Base-by-base conservation (phyloP, 2,113 vertebrate genomes). In the Notechis scutatus region DNA sequence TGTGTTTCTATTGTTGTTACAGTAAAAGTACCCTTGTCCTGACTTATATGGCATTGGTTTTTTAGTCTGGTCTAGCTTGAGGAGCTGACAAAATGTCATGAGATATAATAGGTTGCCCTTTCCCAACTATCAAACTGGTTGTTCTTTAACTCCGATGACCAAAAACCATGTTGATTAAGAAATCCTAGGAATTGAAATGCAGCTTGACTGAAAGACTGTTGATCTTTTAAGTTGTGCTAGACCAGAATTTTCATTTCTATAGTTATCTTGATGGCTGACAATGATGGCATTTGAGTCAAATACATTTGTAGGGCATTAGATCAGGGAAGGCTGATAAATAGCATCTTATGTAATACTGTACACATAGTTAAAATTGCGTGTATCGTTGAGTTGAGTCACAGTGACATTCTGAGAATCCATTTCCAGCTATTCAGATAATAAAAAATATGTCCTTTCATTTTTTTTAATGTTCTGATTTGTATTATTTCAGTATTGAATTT, bases 301-400 rank as follows among this genome's bases (percentile, higher is more conserved):
- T 69, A 69, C 61, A 12, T 69, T 85, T 45, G 20, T 45, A 45
- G n/a, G 81, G 39, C 81, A 85, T 45, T 45, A 85, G 18, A 26
- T 45, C 81, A 85, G n/a, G 39, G 81, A 85, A 45, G 81, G 20
- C 81, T 85, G 81, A 23, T 39, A 69, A 14, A 69, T 54, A 88
- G 64, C 86, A 92, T 61, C 64, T 54, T 56, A 91, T 56, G 64
- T 87, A 95, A 94, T 47, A 47, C 47, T 8, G 47, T 93, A 92
- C 91, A 92, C 92, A 90, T 90, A 81, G 74, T 20, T 47, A 93
- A 90, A 95, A 93, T 39, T 64, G 61, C 11, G 52, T 92, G 54
- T 90, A 91, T 47, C 0, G 0, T 14, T 0, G 61, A 69, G 0
- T 81, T 93, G 93, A 59, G 57, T 59, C n/a, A 81, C 64, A 24